phyloP scores from a whole-genome alignment of 1,140 invertebrate genomes.

The Cydia strobilella region DNA sequence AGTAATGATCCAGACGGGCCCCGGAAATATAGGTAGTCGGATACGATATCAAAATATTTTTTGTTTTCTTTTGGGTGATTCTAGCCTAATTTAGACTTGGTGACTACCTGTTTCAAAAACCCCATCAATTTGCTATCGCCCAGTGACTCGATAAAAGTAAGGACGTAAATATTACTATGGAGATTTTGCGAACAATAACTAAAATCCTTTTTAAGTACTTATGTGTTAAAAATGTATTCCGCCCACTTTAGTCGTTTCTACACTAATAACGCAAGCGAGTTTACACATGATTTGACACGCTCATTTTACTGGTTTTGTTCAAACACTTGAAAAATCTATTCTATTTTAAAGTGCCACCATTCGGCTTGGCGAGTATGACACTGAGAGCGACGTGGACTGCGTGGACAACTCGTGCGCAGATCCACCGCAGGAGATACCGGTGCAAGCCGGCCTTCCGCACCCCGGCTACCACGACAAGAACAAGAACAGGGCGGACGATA shows the following conservation, averaged over 20 bases:
- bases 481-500: slow-evolving; percentile 81
- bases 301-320: neutral
- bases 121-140: too few relatives aligned
- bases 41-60: neutral
- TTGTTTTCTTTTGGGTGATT: neutral
- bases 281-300: too few relatives aligned
- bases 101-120: too few relatives aligned
- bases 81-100: neutral
- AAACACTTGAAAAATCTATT: neutral
- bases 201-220: too few relatives aligned
- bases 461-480: slow-evolving; percentile 75
- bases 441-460: slow-evolving; percentile 70
- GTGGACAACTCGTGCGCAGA: slow-evolving; percentile 62
- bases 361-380: slow-evolving; percentile 74
- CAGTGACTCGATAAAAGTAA: too few relatives aligned
- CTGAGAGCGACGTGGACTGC: slow-evolving; percentile 72
- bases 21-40: neutral
- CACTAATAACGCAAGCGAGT: too few relatives aligned
- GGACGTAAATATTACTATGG: too few relatives aligned
- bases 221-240: too few relatives aligned
- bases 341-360: slow-evolving; percentile 53
- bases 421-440: slow-evolving; percentile 62
- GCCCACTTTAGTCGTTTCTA: too few relatives aligned
- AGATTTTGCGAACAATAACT: too few relatives aligned
- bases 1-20: neutral